Evolutionary conservation across 2,797 vertebrate species (phyloP).

Genomic region (Potorous gilbertii): DNA sequence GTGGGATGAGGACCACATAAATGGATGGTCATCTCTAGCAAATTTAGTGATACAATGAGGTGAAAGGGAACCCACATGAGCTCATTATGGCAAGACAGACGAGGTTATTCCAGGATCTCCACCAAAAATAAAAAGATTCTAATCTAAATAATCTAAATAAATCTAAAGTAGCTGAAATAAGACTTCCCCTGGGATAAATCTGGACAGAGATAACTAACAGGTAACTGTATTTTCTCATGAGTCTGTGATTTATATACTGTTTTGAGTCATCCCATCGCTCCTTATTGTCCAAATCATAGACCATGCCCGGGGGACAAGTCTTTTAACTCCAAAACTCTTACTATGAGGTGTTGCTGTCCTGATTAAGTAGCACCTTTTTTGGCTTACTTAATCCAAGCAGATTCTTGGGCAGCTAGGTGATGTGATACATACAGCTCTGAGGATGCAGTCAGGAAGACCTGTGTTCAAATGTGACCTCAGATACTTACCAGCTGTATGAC

Average conservation of each 20-base stretch:
- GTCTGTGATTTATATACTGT: neutral
- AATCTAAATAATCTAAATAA: neutral
- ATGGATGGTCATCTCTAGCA: neutral
- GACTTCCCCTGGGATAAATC: neutral
- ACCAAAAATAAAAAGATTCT: constrained; percentile 2
- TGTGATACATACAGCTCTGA: neutral
- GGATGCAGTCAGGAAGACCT: neutral
- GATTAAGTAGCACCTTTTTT: neutral
- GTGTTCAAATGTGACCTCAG: neutral
- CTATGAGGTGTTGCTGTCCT: neutral
- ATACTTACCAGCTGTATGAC: neutral
- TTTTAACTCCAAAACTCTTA: neutral
- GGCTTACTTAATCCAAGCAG: neutral
- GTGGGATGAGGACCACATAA: neutral
- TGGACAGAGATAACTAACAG: neutral
- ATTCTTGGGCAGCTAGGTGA: neutral
- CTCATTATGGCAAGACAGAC: neutral
- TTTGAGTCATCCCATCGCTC: neutral
- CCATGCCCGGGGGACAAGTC: neutral
- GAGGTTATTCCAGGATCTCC: neutral
- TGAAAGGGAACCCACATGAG: neutral
- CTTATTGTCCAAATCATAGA: neutral
- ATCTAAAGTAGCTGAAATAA: neutral
- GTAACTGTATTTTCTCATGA: neutral
- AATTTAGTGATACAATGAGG: neutral